Percentiles rank a stretch among this genome's conserved stretches.
phyloP scores from a whole-genome alignment of 1,140 invertebrate genomes.

The Bombus difficillimus region DNA sequence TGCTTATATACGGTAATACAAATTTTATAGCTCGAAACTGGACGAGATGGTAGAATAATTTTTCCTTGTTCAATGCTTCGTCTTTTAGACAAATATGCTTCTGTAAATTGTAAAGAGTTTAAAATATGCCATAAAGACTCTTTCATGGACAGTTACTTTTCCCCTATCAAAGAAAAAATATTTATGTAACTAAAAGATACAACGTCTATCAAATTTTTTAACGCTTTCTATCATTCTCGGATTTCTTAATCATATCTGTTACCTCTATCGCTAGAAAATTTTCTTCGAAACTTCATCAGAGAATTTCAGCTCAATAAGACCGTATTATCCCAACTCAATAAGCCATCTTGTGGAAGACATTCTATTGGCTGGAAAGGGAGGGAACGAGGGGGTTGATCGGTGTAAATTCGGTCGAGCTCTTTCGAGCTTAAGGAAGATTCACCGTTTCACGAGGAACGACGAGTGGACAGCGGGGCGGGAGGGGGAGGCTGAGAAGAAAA shows the following conservation, averaged over 20 bases:
- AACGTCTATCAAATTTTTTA: neutral
- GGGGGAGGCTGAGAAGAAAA: constrained; percentile 20
- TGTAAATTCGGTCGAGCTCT: constrained; percentile 46
- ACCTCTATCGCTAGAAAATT: neutral
- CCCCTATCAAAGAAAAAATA: too few species aligned
- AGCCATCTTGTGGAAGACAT: neutral
- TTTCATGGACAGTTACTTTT: too few species aligned
- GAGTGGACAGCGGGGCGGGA: neutral
- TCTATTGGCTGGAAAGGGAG: constrained; percentile 2
- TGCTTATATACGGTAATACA: neutral
- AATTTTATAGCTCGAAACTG: too few species aligned
- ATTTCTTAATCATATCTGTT: neutral
- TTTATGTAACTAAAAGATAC: neutral
- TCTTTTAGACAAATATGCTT: too few species aligned
- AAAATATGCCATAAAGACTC: too few species aligned
- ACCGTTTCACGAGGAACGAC: neutral
- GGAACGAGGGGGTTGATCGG: constrained; percentile 4
- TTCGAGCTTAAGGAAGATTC: constrained; percentile 41
- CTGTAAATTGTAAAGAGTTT: too few species aligned
- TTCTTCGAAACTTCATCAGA: neutral
- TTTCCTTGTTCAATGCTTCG: neutral
- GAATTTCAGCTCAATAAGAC: neutral
- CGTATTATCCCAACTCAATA: neutral
- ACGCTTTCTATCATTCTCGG: too few species aligned
- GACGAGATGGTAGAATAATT: neutral